Conservation (phyloP, 2,888 invertebrate genomes). For the Lasius platythorax region DNA sequence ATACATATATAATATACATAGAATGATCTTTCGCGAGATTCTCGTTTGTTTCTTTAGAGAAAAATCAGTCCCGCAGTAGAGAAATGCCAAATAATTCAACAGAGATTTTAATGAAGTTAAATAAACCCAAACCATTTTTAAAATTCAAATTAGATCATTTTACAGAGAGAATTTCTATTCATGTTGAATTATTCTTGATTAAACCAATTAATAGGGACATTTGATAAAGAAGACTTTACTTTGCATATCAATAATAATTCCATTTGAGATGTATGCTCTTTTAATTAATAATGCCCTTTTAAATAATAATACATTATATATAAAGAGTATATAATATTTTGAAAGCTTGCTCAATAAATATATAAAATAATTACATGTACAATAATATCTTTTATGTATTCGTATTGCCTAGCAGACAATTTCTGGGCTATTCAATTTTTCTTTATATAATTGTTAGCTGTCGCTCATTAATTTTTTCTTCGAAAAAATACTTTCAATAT, state of each 20-base stretch:
- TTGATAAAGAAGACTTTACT: not conserved
- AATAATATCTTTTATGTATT: constrained; percentile 9
- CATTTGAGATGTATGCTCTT: not conserved
- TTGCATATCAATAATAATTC: not conserved
- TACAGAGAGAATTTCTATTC: not conserved
- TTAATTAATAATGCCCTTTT: not conserved
- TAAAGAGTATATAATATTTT: not conserved
- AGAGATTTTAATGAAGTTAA: constrained; percentile 30
- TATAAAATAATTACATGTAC: constrained; percentile 4
- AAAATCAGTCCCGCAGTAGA: constrained; percentile 21
- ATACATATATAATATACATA: constrained; percentile 33
- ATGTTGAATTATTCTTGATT: not conserved
- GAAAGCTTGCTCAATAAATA: not conserved
- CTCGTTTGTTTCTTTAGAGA: constrained; percentile 28
- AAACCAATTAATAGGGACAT: constrained; percentile 2
- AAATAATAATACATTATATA: not conserved
- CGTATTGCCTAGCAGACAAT: not conserved
- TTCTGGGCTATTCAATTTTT: not conserved
- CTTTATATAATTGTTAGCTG: not conserved
- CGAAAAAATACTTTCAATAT: not conserved
- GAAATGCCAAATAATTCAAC: constrained; percentile 37
- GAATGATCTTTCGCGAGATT: constrained; percentile 14
- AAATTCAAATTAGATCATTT: constrained; percentile 3
- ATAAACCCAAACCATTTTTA: constrained; percentile 20
- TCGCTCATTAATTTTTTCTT: not conserved